Percentiles rank a stretch among this genome's conserved stretches.
Evolutionary conservation across 2,113 vertebrate species (phyloP).

Genomic region (Scalopus aquaticus): DNA sequence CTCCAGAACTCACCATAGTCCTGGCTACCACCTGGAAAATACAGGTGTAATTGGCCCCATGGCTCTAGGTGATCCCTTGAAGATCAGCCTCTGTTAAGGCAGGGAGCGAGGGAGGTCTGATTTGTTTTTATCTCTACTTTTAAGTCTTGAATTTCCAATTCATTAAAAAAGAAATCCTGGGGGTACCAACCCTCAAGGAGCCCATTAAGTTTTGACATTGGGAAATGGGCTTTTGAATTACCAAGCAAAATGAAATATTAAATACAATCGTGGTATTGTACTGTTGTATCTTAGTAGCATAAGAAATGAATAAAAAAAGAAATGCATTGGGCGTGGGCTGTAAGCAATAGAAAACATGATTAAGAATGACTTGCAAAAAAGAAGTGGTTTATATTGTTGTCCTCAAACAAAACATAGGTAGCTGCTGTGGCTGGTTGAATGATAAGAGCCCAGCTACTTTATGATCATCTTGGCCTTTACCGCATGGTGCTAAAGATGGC

Average conservation of each 20-base stretch:
- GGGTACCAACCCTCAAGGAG: neutral
- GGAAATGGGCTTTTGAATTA: conserved; percentile 38
- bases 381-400: neutral
- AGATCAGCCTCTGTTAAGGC: neutral
- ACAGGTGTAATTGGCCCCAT: neutral
- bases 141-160: conserved; percentile 24
- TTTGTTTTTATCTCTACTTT: conserved; percentile 49
- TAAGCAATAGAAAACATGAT: neutral
- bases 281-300: neutral
- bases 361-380: neutral
- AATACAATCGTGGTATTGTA: neutral
- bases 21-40: neutral
- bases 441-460: neutral
- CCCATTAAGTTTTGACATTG: neutral
- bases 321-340: neutral
- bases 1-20: neutral
- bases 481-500: neutral
- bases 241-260: neutral
- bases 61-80: neutral
- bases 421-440: neutral
- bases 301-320: neutral
- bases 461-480: neutral
- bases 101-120: too few relatives aligned
- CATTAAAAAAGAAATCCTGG: conserved; percentile 47
- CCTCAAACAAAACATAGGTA: neutral